Conservation (phyloP, 1,140 invertebrate genomes). For the Brachionus rubens region DNA sequence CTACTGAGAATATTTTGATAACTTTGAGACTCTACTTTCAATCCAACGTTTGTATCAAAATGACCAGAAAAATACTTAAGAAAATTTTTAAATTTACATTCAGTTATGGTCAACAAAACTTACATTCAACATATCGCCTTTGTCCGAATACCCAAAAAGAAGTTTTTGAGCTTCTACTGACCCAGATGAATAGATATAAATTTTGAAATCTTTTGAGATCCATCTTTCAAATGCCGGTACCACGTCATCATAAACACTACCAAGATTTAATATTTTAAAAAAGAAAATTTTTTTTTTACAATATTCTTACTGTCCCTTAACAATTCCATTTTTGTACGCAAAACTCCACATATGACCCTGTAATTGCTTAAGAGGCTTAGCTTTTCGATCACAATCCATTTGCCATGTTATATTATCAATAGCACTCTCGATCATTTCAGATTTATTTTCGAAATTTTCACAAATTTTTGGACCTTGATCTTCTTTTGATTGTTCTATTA, state of each 20-base stretch:
- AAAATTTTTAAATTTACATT: not conserved
- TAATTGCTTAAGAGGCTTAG: slow-evolving; percentile 74
- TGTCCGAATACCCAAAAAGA: slow-evolving; percentile 72
- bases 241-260: slow-evolving; percentile 82
- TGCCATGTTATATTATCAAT: slow-evolving; percentile 69
- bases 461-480: slow-evolving; percentile 3
- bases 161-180: slow-evolving; percentile 84
- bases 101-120: slow-evolving; percentile 41
- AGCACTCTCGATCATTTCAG: slow-evolving; percentile 52
- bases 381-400: slow-evolving; percentile 77
- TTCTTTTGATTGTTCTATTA: not conserved
- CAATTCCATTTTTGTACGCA: slow-evolving; percentile 71
- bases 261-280: slow-evolving; percentile 49
- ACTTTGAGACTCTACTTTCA: slow-evolving; percentile 71
- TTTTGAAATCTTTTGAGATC: slow-evolving; percentile 66
- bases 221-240: slow-evolving; percentile 70
- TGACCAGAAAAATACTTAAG: slow-evolving; percentile 71
- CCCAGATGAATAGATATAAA: slow-evolving; percentile 87
- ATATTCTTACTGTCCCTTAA: slow-evolving; percentile 81
- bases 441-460: not conserved
- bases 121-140: slow-evolving; percentile 73
- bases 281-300: not conserved
- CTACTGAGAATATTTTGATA: slow-evolving; percentile 60
- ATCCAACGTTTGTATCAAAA: slow-evolving; percentile 80
- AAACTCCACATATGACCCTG: slow-evolving; percentile 83